Evolutionary conservation across 1,140 invertebrate species (phyloP).

Genomic region (Nasonia vitripennis): DNA sequence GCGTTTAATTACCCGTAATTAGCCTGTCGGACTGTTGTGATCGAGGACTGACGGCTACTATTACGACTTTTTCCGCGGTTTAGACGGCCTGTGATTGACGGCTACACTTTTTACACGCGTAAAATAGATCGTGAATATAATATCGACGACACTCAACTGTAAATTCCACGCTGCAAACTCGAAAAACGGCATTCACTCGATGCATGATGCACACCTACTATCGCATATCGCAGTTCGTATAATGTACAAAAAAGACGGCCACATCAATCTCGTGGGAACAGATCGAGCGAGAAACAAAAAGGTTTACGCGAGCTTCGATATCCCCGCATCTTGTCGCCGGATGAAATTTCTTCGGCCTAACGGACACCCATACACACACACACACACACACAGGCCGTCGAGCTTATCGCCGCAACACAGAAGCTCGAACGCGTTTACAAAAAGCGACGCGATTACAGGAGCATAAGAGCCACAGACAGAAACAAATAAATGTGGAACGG

Average conservation of each 20-base stretch:
- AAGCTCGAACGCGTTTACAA: background rate
- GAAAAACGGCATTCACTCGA: background rate
- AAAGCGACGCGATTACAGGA: background rate
- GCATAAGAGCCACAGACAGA: constrained; percentile 24
- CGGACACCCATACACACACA: constrained; percentile 43
- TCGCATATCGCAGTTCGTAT: background rate
- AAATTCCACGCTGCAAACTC: background rate
- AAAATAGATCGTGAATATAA: too few relatives aligned
- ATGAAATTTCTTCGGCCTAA: constrained; percentile 66
- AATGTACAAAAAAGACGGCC: background rate
- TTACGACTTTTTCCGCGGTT: too few relatives aligned
- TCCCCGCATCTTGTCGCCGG: constrained; percentile 16
- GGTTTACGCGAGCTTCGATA: too few relatives aligned
- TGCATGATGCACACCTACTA: background rate
- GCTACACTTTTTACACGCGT: background rate
- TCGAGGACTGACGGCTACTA: too few relatives aligned
- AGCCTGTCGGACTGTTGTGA: background rate
- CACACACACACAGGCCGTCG: too few relatives aligned
- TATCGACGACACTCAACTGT: background rate
- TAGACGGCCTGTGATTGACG: too few relatives aligned
- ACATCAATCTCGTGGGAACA: background rate
- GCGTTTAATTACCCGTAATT: constrained; percentile 5
- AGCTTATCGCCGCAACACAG: background rate
- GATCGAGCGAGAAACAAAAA: too few relatives aligned
- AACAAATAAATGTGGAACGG: constrained; percentile 20